Evolutionary conservation across 2,113 vertebrate species (phyloP), one percentile per base, ranked within the genome.

Genomic region (Columba janthina): DNA sequence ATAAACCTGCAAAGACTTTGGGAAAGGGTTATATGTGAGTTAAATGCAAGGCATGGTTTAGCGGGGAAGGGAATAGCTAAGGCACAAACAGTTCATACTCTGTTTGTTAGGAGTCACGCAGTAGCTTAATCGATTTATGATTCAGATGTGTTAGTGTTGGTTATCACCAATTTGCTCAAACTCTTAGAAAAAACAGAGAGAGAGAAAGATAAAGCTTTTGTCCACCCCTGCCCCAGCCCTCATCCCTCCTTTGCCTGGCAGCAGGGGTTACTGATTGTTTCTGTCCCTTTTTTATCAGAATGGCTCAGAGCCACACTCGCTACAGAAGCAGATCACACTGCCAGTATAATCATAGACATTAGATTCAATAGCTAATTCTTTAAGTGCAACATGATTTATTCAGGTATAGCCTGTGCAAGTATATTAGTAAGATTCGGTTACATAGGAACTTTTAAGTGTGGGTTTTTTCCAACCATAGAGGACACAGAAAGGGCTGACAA

Each of bases 121-220:
- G 85, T 50, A 94, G 92, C 82, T 85, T 92, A 80, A 83, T 5
- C 88, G 92, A 91, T 85, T 96, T 85, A 94, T 91, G 81, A 93
- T 88, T 94, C 88, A 71, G 88, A 88, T 77, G 72, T 80, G 95
- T 95, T 53, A 85, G 56, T 53, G 72, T 67, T 76, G 69, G 75
- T 90, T 94, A 96, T 86, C 91, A 88, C 72, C 3, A 25, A 95
- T 91, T 94, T 94, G 72, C 88, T 90, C 85, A 76, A 96, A 96
- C 60, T 92, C 79, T 54, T 80, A 77, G 53, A 83, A 86, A 95
- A 92, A 85, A 89, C 61, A 61, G 38, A 67, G 82, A 78, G 64
- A 67, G 82, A 78, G 64, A 88, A 78, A 92, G 92, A 97, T 97
- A 67, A 97, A 90, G 95, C 94, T 93, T 96, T 94, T 95, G 92